Percentiles rank a stretch among this genome's conserved stretches.
phyloP scores from a whole-genome alignment of 2,797 vertebrate species.

The Karalla daura region DNA sequence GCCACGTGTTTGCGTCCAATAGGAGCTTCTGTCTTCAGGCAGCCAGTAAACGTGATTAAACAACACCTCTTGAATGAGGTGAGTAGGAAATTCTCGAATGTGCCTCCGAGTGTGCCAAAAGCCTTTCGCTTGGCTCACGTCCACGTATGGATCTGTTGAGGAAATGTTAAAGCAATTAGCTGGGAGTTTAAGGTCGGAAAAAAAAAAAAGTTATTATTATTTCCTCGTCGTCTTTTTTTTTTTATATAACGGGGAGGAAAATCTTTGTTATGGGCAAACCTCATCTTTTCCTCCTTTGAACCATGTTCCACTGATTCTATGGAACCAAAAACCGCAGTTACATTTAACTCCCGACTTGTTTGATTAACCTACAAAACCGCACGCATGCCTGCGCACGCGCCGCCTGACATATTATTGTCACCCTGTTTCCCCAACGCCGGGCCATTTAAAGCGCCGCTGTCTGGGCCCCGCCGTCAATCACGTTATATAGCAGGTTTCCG shows the following conservation, averaged over 20 bases:
- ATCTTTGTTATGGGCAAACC: conserved; percentile 64
- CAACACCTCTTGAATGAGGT: conserved; percentile 61
- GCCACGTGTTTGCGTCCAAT: not conserved
- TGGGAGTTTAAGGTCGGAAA: conserved; percentile 60
- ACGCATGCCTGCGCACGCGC: conserved; percentile 20
- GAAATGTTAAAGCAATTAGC: conserved; percentile 75
- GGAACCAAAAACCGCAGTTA: conserved; percentile 64
- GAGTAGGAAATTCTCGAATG: conserved; percentile 56
- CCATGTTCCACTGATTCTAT: conserved; percentile 51
- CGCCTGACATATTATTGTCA: conserved; percentile 53
- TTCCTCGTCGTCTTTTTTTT: conserved; percentile 35
- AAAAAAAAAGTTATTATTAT: conserved; percentile 38
- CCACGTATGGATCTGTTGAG: conserved; percentile 54
- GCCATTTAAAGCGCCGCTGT: conserved; percentile 30
- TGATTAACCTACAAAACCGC: conserved; percentile 53
- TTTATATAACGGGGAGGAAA: conserved; percentile 56
- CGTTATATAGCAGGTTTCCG: conserved; percentile 59
- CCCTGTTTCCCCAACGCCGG: conserved; percentile 45
- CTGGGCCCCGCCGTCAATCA: conserved; percentile 64
- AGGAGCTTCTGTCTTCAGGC: conserved; percentile 28
- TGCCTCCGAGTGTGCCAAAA: conserved; percentile 37
- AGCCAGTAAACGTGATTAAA: conserved; percentile 42
- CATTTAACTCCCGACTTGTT: conserved; percentile 37
- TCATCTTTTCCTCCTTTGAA: conserved; percentile 49
- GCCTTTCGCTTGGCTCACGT: conserved; percentile 38